Base-by-base conservation (phyloP, 2,888 invertebrate species). In the Melanargia galathea region DNA sequence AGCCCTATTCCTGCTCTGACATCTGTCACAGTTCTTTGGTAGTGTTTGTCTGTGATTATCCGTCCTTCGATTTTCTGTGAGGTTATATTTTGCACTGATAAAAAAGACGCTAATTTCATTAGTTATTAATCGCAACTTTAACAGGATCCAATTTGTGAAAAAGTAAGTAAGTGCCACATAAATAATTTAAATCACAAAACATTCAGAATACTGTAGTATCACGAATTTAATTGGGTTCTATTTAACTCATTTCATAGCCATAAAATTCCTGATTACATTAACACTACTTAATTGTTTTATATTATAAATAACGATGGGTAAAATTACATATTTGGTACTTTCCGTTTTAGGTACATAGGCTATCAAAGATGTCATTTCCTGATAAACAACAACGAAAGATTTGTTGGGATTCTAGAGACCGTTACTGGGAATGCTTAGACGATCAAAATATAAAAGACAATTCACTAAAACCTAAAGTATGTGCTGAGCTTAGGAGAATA, bases 341-440 rank as follows among this genome's bases (percentile, higher is more conserved):
- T 69, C 40, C 57, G 38, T 69, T 69, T 67, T 69, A 69, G 62
- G 67, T 58, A 33, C 45, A 60, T 57, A 58, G 13, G 33, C 48
- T 78, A 74, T 75, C 71, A 68, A 73, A 80, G 76, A 96, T 97
- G 96, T 95, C 96, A 79, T 97, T 96, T 86, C 96, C 96, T 65
- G 93, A 93, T 75, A 97, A 95, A 93, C 93, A 94, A 72, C 94
- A 95, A 79, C 94, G 97, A 73, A 92, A 94, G 78, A 92, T 92
- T 77, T 98, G 98, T 87, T 98, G 98, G 97, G 92, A 92, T 70
- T 93, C 95, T 68, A 93, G 97, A 77, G 98, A 98, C 88, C 92
- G 93, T 60, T 97, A 96, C 84, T 98, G 98, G 97, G 94, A 95
- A 75, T 98, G 98, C 86, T 91, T 98, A 74, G 96, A 97, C 82